Evolutionary conservation across 1,140 invertebrate species (phyloP).

Genomic region (Eriocheir sinensis): DNA sequence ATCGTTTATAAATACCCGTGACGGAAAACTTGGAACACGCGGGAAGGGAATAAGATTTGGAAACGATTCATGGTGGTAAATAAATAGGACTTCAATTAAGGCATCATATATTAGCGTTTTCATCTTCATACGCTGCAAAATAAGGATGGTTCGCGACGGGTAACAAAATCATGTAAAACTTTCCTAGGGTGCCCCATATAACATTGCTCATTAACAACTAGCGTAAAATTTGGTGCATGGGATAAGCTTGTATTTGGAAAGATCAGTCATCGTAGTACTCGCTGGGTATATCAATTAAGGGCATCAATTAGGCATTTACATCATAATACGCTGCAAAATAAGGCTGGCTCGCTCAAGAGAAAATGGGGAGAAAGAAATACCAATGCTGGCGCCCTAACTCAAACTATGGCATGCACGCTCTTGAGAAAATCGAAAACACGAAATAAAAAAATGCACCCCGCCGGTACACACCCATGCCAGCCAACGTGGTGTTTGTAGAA

Average conservation of each 20-base stretch:
- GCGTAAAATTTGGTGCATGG: too few relatives aligned
- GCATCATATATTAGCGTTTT: too few relatives aligned
- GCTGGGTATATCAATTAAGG: not conserved
- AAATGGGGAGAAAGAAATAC: constrained; percentile 65
- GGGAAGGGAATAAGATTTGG: too few relatives aligned
- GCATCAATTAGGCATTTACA: constrained; percentile 29
- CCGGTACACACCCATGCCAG: too few relatives aligned
- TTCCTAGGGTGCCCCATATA: not conserved
- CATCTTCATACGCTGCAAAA: too few relatives aligned
- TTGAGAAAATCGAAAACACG: constrained; percentile 68
- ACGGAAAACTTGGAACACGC: too few relatives aligned
- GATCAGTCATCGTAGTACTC: not conserved
- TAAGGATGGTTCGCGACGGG: not conserved
- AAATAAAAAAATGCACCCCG: not conserved
- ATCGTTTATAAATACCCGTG: too few relatives aligned
- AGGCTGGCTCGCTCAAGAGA: constrained; percentile 56
- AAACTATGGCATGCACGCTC: not conserved
- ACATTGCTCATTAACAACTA: not conserved
- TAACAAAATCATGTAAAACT: not conserved
- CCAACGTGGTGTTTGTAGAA: not conserved
- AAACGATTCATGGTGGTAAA: too few relatives aligned
- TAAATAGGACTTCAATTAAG: too few relatives aligned
- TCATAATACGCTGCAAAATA: constrained; percentile 65
- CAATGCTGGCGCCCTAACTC: constrained; percentile 49
- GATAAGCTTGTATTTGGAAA: not conserved